Conservation (phyloP, 1,140 invertebrate genomes). For the Mylabris phalerata region DNA sequence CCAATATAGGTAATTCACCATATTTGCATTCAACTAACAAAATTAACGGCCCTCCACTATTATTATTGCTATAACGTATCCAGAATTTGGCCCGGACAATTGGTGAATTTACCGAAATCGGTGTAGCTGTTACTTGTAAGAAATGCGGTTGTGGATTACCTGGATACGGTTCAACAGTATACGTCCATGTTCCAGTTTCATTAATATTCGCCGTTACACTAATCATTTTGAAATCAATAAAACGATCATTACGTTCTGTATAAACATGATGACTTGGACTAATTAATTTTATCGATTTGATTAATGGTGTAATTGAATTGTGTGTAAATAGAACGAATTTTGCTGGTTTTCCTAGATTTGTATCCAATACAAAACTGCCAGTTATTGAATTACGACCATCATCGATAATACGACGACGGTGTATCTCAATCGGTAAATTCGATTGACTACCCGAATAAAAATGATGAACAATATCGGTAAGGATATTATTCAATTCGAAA, state of each 20-base stretch:
- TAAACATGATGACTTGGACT: slow-evolving; percentile 45
- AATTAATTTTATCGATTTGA: slow-evolving; percentile 42
- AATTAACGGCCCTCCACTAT: slow-evolving; percentile 39
- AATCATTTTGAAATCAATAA: slow-evolving; percentile 47
- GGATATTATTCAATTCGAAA: slow-evolving; percentile 47
- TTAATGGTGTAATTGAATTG: slow-evolving; percentile 44
- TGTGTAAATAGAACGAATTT: slow-evolving; percentile 46
- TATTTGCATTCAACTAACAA: slow-evolving; percentile 49
- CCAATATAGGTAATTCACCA: slow-evolving; percentile 46
- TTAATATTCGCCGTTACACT: slow-evolving; percentile 46
- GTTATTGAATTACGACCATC: slow-evolving; percentile 43
- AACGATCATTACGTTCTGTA: slow-evolving; percentile 40
- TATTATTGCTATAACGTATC: slow-evolving; percentile 31
- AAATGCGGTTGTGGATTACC: slow-evolving; percentile 54
- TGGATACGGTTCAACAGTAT: slow-evolving; percentile 49
- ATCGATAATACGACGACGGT: slow-evolving; percentile 44
- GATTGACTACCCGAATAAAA: slow-evolving; percentile 46
- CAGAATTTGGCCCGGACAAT: slow-evolving; percentile 43
- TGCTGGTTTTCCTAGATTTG: slow-evolving; percentile 43
- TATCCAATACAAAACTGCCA: slow-evolving; percentile 46
- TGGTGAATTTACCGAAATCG: slow-evolving; percentile 36
- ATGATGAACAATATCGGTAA: slow-evolving; percentile 44
- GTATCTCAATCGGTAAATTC: slow-evolving; percentile 50
- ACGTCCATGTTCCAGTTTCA: slow-evolving; percentile 53
- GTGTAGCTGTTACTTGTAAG: slow-evolving; percentile 48